Base-by-base conservation (phyloP, 2,113 vertebrate species). In the Oryzias melastigma region DNA sequence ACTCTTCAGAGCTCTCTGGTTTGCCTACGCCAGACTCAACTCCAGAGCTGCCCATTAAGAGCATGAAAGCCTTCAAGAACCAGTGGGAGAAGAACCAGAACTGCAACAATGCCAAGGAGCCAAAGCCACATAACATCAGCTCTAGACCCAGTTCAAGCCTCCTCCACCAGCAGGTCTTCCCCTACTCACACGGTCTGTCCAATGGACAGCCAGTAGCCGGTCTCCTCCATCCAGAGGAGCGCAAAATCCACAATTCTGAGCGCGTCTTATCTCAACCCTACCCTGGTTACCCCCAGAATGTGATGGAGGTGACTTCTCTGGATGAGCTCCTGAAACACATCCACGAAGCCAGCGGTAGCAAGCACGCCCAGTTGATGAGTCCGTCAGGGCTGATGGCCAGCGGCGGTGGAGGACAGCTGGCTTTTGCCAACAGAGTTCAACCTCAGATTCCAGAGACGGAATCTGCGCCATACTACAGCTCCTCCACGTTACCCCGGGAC, bases 41-140 rank as follows among this genome's bases (percentile, higher is more conserved):
- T 2, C 95, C 95, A 0, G 95, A 95, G 63, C 86, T 97, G 49
- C 94, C 95, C 0, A 90, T 91, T 73, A 96, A 95, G 84, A 94
- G 91, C 80, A 92, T 94, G 78, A 93, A 93, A 58, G 88, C 92
- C 47, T 92, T 93, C 44, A 91, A 90, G 69, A 92, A 91, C 55
- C 93, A 94, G 60, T 95, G 94, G 95, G 94, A 95, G 78, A 94
- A 93, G 87, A 95, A 95, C 87, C 94, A 95, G 76, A 96, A 95
- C 25, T 92, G 93, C 73, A 95, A 95, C 87, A 95, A 95, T 29
- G 94, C 91, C 29, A 92, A 93, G 71, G 90, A 91, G 42, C 90
- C 88, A 22, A 89, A 90, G 51, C 83, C 85, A 0, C 87, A 86
- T 14, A 82, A 88, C 48, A 68, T 83, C 20, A 72, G 86, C 5